Base-by-base conservation (phyloP, 2,113 vertebrate genomes). In the Poeciliopsis occidentalis region DNA sequence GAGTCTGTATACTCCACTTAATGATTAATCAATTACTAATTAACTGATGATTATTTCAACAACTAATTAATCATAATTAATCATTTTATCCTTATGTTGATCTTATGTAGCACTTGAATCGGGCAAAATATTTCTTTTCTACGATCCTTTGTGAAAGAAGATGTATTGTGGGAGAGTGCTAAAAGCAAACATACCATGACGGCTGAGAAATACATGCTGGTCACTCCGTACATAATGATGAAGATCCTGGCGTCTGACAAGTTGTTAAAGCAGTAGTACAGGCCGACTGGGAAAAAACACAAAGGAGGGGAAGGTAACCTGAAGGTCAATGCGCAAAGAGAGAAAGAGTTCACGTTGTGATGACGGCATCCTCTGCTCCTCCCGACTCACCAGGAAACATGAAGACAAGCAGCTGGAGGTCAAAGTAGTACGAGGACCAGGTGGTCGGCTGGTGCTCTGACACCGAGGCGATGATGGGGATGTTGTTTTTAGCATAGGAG, bases 181-280 rank as follows among this genome's bases (percentile, higher is more conserved):
- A 30, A 68, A 60, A n/a, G 12, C n/a, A 67, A 13, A 78, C 73
- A 2, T 94, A 99, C 98, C 98, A 99, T 99, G 62, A 99, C 98
- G 37, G 98, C 98, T 0, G 98, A 99, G 92, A 99, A 99, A 92
- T 99, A 99, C 98, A 99, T 99, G 95, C 98, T 99, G 94, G 98
- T 99, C 79, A 99, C 98, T 0, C 98, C 98, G 0, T 99, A 99
- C 97, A 99, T 99, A 94, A 99, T 99, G 94, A 99, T 99, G 82
- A 99, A 99, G 78, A 99, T 99, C 29, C 98, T 96, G 72, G 97
- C 96, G 1, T 99, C 98, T 0, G 97, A 99, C 69, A 99, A 92
- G 93, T 99, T 97, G 88, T 97, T 99, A 90, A 99, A 99, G 92
- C 98, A 99, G 90, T 99, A 99, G 79, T 99, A 99, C 32, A 99